Evolutionary conservation across 2,113 vertebrate species (phyloP).

Genomic region (Mohoua ochrocephala): DNA sequence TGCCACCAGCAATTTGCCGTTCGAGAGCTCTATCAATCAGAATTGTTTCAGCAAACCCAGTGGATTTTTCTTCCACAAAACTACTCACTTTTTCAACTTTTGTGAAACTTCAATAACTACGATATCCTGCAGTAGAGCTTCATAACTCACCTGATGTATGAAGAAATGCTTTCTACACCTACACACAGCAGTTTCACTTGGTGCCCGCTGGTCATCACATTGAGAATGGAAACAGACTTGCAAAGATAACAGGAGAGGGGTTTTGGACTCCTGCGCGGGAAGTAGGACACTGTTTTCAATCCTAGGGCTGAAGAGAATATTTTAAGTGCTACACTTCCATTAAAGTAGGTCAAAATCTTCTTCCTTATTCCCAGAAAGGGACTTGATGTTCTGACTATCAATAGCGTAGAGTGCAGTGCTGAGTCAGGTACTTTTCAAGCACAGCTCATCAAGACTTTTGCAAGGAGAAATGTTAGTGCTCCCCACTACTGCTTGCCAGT

Average conservation of each 20-base stretch:
- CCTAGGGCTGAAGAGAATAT: neutral
- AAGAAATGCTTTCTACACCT: neutral
- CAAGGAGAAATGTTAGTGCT: neutral
- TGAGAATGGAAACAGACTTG: neutral
- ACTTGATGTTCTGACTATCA: neutral
- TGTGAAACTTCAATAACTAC: neutral
- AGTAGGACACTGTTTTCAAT: neutral
- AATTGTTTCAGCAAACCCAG: neutral
- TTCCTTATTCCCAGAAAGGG: slow-evolving; percentile 18
- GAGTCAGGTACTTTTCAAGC: neutral
- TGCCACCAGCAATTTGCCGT: neutral
- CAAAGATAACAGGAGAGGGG: neutral
- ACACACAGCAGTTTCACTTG: neutral
- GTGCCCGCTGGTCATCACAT: accelerated
- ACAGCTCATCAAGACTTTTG: neutral
- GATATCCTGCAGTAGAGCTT: neutral
- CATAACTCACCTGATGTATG: neutral
- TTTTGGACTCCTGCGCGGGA: neutral
- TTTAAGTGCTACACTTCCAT: neutral
- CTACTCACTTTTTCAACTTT: neutral
- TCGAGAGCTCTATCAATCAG: neutral
- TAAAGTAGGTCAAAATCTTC: slow-evolving; percentile 37
- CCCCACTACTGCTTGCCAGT: neutral
- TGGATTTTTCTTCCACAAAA: neutral
- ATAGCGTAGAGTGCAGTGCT: neutral